Percentiles rank a stretch among this genome's conserved stretches.
Conservation (phyloP, 2,888 invertebrate species). For the Palloptera scutellata region DNA sequence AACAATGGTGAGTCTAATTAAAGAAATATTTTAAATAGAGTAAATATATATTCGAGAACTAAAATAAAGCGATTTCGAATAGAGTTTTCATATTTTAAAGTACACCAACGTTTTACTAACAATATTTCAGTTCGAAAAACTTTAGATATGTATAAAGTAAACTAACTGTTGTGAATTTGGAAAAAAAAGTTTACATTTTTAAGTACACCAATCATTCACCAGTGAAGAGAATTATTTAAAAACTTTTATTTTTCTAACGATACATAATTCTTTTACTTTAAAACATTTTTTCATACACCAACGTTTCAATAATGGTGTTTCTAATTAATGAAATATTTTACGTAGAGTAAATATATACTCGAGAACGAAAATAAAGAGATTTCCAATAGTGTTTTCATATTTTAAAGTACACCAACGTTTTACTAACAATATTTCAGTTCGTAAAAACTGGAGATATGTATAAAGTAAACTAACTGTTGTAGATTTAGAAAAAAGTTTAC, state of each 20-base stretch:
- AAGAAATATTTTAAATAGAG: background rate
- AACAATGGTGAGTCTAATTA: conserved; percentile 2
- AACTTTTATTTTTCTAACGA: no score
- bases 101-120: conserved; percentile 7
- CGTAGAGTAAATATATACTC: background rate
- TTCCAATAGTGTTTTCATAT: no score
- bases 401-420: background rate
- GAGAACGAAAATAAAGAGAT: conserved; percentile 1
- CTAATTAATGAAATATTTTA: background rate
- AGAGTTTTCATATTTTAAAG: background rate
- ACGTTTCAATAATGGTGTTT: conserved; percentile 13
- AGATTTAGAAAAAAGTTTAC: background rate
- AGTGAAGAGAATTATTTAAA: no score
- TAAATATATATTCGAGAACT: background rate
- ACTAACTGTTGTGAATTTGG: background rate
- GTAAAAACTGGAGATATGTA: background rate
- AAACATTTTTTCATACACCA: conserved; percentile 6
- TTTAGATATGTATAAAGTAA: no score
- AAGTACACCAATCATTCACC: background rate
- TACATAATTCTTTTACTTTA: background rate
- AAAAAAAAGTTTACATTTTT: background rate
- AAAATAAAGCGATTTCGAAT: background rate
- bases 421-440: background rate
- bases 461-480: no score
- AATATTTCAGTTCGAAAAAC: background rate